Evolutionary conservation across 2,888 invertebrate genomes (phyloP), one percentile per base, ranked within the genome.

Genomic region (Agrotis ipsilon): DNA sequence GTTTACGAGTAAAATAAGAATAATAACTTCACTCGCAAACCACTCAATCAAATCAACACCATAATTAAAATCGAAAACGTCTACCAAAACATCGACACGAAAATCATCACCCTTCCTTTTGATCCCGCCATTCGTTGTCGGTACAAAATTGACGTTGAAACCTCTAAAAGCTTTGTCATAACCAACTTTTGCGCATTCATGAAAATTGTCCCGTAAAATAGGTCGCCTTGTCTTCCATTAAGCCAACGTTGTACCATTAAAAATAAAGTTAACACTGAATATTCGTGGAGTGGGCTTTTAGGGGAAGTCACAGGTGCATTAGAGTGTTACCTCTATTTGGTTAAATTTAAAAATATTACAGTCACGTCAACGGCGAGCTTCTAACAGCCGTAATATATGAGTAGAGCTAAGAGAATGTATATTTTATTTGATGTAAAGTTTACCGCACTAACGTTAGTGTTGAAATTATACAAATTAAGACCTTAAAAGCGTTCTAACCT

Each of bases 121-220:
- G 86, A 83, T 80, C 79, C 64, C 61, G 61, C 73, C 71, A 74
- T 80, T 78, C 69, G 69, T 71, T 73, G 80, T 77, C 81, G 80
- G 82, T 87, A 85, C 82, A 87, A 87, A 88, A 90, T 92, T 90
- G 87, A 89, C 87, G 89, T 88, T 84, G 86, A 86, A 81, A 82
- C 88, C 82, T 85, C 90, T 94, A 92, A 94, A 94, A 94, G 94
- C 94, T 82, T 90, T 91, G 90, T 92, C 93, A 90, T 88, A 90
- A 91, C 90, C 89, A 94, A 94, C 92, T 94, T 93, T 91, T 83
- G 87, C 89, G 88, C 90, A 92, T 94, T 92, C 91, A 90, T 90
- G 93, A 92, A 94, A 94, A 94, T 93, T 93, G 92, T 94, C 89
- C 90, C 94, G 89, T 92, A 93, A 94, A 94, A 94, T 94, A 93